Evolutionary conservation across 2,888 invertebrate species (phyloP), one percentile per base, ranked within the genome.

Genomic region (Deilephila elpenor): DNA sequence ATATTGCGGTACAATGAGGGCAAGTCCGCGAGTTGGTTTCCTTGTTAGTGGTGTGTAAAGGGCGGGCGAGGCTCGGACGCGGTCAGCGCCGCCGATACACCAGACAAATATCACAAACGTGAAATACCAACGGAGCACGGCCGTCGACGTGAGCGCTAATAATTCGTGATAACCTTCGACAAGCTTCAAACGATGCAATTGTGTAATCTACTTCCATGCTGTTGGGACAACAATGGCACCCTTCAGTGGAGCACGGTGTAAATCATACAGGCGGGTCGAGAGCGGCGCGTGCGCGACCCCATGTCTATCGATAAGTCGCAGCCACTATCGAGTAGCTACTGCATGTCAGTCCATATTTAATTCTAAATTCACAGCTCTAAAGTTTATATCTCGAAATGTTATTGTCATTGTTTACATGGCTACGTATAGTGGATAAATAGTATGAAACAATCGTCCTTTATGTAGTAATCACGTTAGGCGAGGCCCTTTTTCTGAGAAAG

Each of bases 261-360:
- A 93, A 93, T 92, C 93, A 91, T 90, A 92, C 89, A 90, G 87
- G 85, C 85, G 84, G 86, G 64, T 84, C 88, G 90, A 88, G 90
- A 89, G 88, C 85, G 89, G 92, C 93, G 92, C 93, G 93, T 92
- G 93, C 92, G 88, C 89, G 80, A 82, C 80, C 80, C 87, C 84
- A 88, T 88, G 88, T 78, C 75, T 82, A 78, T 78, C 82, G 87
- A 88, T 87, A 88, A 85, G 82, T 80, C 79, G 80, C 77, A 78
- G 76, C 80, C 79, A 79, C 81, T 83, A 84, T 84, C 83, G 77
- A 77, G 82, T 62, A 11, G 64, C 64, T 29, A 34, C 34, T 25
- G 8, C 44, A 25, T 44, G 19, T 17, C 44, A 56, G 67, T 25
- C 3, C 59, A 53, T 64, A 59, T 85, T 79, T 83, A 86, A 76